Base-by-base conservation (phyloP, 2,113 vertebrate species). In the Thalassarche chlororhynchos region DNA sequence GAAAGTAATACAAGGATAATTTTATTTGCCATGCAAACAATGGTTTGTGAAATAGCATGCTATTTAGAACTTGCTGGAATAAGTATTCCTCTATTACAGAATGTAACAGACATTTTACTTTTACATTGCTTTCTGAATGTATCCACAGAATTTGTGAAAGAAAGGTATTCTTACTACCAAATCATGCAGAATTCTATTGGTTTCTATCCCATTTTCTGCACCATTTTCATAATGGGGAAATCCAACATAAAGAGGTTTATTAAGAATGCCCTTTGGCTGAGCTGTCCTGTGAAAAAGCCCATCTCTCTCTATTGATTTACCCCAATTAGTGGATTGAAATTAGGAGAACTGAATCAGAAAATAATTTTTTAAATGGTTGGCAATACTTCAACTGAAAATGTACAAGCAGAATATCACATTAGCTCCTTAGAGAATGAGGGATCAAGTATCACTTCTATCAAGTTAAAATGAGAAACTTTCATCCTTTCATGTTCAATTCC, bases 371-470 rank as follows among this genome's bases (percentile, higher is more conserved):
- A 25, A 84, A 46, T 70, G 12, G 4, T 65, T 58, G 62, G 29
- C 75, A 92, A 15, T 80, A 83, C 32, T 82, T 87, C 21, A 83
- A 29, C 13, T 72, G 54, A 84, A 80, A 49, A 79, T 31, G 14
- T 55, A 52, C 1, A 95, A 95, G 36, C 28, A 71, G 60, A 47
- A n/a, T 60, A 57, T 29, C 42, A 65, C 18, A 54, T 93, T 58
- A 76, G 28, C 62, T 92, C 64, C 69, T 83, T 92, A 89, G 66
- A 93, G 86, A 95, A 92, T 81, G 52, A 86, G 52, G 70, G 72
- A 87, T 97, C 90, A 98, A 91, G 94, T 95, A 93, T 87, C 72
- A 89, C n/a, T 96, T 94, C 85, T 89, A 51, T 94, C 75, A 95
- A 95, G 91, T 77, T 97, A 91, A 97, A 97, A 90, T 65, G 17